Evolutionary conservation across 2,113 vertebrate species (phyloP).

Genomic region (Vulpes vulpes): DNA sequence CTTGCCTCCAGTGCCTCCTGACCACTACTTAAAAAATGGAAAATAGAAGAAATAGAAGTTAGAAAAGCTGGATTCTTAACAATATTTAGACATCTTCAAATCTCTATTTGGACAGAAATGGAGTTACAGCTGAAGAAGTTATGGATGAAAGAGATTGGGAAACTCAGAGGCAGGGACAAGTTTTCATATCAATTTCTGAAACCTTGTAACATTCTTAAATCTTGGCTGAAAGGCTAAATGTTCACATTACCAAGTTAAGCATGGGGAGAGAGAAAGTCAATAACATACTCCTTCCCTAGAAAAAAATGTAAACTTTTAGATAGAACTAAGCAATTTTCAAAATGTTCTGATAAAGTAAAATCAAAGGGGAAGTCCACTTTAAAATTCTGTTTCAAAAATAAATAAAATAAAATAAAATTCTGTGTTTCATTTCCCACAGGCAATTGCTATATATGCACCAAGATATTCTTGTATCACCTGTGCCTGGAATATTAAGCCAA

Average conservation of each 20-base stretch:
- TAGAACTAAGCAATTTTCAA: background rate
- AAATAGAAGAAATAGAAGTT: background rate
- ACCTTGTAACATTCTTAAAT: background rate
- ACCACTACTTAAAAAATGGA: background rate
- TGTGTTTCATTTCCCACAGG: slow-evolving; percentile 82
- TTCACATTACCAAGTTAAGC: background rate
- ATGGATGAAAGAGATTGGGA: background rate
- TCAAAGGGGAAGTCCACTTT: background rate
- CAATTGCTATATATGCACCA: slow-evolving; percentile 89
- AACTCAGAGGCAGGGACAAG: background rate
- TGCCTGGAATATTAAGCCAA: slow-evolving; percentile 88
- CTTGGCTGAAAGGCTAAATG: background rate
- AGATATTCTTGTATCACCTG: slow-evolving; percentile 91
- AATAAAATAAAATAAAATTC: no score
- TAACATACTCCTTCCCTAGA: background rate
- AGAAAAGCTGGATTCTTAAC: background rate
- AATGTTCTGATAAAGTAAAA: background rate
- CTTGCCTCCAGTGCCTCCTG: background rate
- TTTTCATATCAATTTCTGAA: background rate
- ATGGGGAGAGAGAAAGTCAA: background rate
- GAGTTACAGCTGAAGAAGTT: slow-evolving; percentile 39
- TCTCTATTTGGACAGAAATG: background rate
- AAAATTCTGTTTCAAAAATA: background rate
- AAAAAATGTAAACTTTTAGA: slow-evolving; percentile 1
- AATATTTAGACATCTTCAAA: background rate